Evolutionary conservation across 2,888 invertebrate genomes (phyloP).

Genomic region (Hanleya hanleyi): DNA sequence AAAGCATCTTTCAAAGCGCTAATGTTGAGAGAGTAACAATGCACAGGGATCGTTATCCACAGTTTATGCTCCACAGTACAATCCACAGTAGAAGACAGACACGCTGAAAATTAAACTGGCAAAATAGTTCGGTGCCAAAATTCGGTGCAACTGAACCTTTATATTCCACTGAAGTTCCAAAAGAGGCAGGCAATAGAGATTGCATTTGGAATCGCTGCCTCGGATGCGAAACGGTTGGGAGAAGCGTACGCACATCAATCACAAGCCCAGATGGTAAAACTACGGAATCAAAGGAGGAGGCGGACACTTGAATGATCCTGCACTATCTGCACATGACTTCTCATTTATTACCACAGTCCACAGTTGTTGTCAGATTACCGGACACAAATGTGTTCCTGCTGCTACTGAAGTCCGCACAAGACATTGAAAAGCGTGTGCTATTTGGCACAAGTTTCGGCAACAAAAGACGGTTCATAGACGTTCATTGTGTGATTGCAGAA

Average conservation of each 20-base stretch:
- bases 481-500: slow-evolving; percentile 11
- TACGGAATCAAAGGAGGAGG: not conserved
- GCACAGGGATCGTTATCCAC: too few species aligned
- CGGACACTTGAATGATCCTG: not conserved
- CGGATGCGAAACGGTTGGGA: not conserved
- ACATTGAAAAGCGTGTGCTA: not conserved
- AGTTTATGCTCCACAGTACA: too few species aligned
- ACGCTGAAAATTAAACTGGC: too few species aligned
- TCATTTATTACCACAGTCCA: not conserved
- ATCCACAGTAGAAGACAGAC: too few species aligned
- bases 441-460: slow-evolving; percentile 34
- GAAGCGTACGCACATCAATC: not conserved
- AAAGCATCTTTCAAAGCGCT: too few species aligned
- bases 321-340: not conserved
- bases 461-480: slow-evolving; percentile 25
- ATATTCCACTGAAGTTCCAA: not conserved
- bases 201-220: not conserved
- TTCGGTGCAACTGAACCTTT: not conserved
- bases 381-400: slow-evolving; percentile 34
- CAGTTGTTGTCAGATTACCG: slow-evolving; percentile 31
- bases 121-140: too few species aligned
- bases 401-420: slow-evolving; percentile 1
- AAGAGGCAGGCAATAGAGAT: not conserved
- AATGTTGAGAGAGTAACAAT: too few species aligned
- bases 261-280: not conserved